These are phyloP conservation scores for Strix uralensis DNA, from an alignment of 2,113 vertebrate genomes.

Conservation along the genomic window DNA sequence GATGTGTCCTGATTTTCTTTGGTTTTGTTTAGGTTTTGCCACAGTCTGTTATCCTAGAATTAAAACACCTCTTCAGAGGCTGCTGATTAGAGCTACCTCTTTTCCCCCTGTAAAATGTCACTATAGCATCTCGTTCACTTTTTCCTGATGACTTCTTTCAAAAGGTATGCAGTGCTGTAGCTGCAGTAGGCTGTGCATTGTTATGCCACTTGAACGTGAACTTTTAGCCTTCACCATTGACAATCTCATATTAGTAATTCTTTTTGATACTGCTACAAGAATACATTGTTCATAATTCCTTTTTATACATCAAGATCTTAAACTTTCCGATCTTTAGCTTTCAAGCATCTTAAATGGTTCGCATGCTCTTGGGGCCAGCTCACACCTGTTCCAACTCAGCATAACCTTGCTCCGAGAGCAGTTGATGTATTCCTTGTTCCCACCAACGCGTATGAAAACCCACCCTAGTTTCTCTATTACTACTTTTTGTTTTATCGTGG, in stretches of 20 bases:
- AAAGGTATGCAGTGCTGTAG: not conserved
- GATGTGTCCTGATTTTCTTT: not conserved
- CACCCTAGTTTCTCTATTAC: not conserved
- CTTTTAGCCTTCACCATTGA: not conserved
- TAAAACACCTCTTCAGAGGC: not conserved
- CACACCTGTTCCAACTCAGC: accelerated
- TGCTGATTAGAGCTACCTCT: not conserved
- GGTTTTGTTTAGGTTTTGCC: slow-evolving; percentile 16
- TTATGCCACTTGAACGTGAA: not conserved
- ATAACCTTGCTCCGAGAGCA: accelerated
- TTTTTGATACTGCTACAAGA: not conserved
- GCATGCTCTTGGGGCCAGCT: not conserved
- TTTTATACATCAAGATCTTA: not conserved
- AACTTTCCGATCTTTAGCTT: not conserved
- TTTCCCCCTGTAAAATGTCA: not conserved
- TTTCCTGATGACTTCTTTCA: not conserved
- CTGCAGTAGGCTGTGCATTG: not conserved
- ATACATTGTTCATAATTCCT: not conserved
- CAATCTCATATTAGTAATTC: not conserved
- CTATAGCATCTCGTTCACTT: not conserved
- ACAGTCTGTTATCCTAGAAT: slow-evolving; percentile 10
- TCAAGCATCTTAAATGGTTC: not conserved
- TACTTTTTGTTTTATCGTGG: not conserved
- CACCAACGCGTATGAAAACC: accelerated
- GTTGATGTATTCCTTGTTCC: not conserved